Evolutionary conservation across 2,113 vertebrate species (phyloP), one percentile per base, ranked within the genome.

Genomic region (Heterochromis multidens): DNA sequence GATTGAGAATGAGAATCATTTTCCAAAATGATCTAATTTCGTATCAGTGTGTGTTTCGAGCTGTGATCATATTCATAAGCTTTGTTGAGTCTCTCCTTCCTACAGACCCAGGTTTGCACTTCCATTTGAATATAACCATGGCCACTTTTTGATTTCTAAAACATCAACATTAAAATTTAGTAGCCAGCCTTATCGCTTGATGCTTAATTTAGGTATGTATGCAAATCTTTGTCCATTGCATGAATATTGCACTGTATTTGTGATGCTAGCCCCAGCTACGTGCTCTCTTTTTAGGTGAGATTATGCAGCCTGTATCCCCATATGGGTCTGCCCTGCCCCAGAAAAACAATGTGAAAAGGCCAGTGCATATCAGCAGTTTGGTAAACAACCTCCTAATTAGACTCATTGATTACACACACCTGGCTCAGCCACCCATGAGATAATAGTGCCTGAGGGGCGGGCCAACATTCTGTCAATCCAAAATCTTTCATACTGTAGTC

Each of bases 321-420:
- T 82, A 89, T 82, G 87, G 23, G 79, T 76, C 40, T 29, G 58
- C 46, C 57, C 49, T 88, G 80, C 77, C 89, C 82, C 62, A 87
- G 87, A 89, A 91, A 87, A 90, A 90, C 85, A 87, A 87, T 86
- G 83, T 72, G 80, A 86, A 89, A 87, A 89, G 84, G 89, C 89
- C 76, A 79, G 16, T 31, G 67, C 72, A 77, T 87, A 90, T 87
- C 84, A 82, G 88, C 81, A 84, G 85, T 83, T 89, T 86, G 83
- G 90, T 93, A 93, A 94, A 93, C 90, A 95, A 91, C 74, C 59
- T 87, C 76, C 81, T 93, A 93, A 94, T 94, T 93, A 91, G 79
- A 87, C 62, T 78, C 90, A 92, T 93, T 93, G 92, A 91, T 95
- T 90, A 92, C 83, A 89, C 83, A 90, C 86, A 92, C 90, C 85